phyloP scores from a whole-genome alignment of 2,888 invertebrate genomes.

The Ophion ellenae region DNA sequence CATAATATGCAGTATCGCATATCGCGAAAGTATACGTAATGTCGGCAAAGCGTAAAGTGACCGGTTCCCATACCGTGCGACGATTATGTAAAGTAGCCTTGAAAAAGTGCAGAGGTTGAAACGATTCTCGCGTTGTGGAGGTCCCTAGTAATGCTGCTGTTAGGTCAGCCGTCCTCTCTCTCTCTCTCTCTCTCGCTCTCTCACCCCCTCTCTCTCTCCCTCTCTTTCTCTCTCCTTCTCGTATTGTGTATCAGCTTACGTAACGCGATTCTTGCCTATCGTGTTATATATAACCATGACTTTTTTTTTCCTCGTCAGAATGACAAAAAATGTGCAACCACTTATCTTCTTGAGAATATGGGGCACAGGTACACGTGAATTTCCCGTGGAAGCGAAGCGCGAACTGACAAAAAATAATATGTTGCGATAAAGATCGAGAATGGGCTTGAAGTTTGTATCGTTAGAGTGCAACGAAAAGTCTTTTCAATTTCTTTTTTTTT shows the following conservation, averaged over 20 bases:
- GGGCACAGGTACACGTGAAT: background rate
- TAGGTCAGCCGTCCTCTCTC: conserved; percentile 29
- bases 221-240: no score
- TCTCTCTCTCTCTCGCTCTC: conserved; percentile 13
- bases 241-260: conserved; percentile 39
- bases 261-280: conserved; percentile 44
- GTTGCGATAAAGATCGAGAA: no score
- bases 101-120: conserved; percentile 74
- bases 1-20: conserved; percentile 27
- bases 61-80: conserved; percentile 54
- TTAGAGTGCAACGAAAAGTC: no score
- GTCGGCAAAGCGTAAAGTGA: conserved; percentile 61
- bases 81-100: conserved; percentile 77
- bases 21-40: conserved; percentile 37
- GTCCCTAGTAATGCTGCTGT: conserved; percentile 31
- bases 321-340: background rate
- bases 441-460: no score
- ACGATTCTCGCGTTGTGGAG: conserved; percentile 55
- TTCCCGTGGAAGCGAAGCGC: background rate
- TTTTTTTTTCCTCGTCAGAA: conserved; percentile 18
- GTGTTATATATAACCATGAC: conserved; percentile 9
- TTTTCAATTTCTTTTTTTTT: no score
- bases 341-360: no score
- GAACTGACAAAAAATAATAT: background rate
- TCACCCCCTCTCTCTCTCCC: background rate